Percentiles rank a stretch among this genome's conserved stretches.
phyloP scores from a whole-genome alignment of 2,888 invertebrate species.

The Pristionchus exspectatus region DNA sequence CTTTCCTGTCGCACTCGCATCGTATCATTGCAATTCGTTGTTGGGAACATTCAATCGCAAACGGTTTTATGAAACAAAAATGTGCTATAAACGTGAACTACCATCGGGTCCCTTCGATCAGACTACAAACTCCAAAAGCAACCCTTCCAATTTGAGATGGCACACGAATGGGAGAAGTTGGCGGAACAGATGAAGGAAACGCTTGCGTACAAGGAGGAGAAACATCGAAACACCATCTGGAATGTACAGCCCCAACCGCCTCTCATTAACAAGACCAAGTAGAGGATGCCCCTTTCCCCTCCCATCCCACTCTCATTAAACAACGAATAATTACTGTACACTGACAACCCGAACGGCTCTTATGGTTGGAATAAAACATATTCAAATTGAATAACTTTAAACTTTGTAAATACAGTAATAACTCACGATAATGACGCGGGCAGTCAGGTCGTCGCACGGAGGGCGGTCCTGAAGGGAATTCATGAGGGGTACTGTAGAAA shows the following conservation, averaged over 20 bases:
- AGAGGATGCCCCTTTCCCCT: not conserved
- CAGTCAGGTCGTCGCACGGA: not conserved
- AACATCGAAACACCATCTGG: not conserved
- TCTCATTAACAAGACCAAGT: not conserved
- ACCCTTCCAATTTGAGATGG: not conserved
- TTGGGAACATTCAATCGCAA: too few relatives aligned
- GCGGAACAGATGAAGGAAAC: not conserved
- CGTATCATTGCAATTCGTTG: too few relatives aligned
- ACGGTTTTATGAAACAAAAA: too few relatives aligned
- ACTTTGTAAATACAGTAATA: not conserved
- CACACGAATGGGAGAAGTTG: not conserved
- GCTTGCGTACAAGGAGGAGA: not conserved
- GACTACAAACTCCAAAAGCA: too few relatives aligned
- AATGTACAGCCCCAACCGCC: not conserved
- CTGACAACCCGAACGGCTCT: not conserved
- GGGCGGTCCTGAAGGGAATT: not conserved
- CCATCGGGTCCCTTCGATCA: too few relatives aligned
- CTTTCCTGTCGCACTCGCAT: too few relatives aligned
- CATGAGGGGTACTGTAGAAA: not conserved
- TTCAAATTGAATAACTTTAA: not conserved
- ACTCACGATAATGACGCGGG: constrained; percentile 20
- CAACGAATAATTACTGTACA: not conserved
- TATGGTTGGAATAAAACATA: not conserved
- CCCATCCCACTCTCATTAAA: not conserved
- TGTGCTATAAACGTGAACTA: too few relatives aligned